Conservation (phyloP, 2,113 vertebrate genomes). For the Chlorodrepanis virens region DNA sequence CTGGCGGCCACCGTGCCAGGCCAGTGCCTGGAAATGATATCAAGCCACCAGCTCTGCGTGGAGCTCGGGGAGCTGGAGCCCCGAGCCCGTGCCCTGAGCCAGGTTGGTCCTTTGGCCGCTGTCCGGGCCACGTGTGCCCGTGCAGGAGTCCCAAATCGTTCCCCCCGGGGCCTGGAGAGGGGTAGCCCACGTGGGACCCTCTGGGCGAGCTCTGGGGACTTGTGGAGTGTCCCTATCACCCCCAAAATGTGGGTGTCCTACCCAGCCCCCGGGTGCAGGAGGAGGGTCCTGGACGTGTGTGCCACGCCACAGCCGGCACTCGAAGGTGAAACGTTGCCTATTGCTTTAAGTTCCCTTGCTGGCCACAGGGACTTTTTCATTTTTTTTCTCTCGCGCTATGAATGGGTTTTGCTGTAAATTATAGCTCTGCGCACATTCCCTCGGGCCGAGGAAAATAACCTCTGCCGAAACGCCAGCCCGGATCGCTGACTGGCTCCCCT, state of each 20-base stretch:
- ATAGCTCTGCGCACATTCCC: constrained; percentile 71
- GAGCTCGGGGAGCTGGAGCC: not conserved
- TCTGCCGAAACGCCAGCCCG: constrained; percentile 69
- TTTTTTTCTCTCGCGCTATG: constrained; percentile 42
- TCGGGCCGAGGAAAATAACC: constrained; percentile 77
- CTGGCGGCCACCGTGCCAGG: fast-evolving
- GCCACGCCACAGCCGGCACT: fast-evolving
- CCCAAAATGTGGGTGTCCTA: fast-evolving
- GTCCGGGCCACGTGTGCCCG: fast-evolving
- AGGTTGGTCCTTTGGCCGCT: fast-evolving
- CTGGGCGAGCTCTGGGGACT: fast-evolving
- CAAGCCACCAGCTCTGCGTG: not conserved
- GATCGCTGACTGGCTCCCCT: constrained; percentile 75
- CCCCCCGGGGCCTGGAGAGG: fast-evolving
- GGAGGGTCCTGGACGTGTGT: fast-evolving
- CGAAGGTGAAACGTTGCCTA: not conserved
- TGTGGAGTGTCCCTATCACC: fast-evolving
- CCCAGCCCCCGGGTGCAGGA: fast-evolving
- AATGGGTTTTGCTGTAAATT: constrained; percentile 80
- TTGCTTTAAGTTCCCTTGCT: constrained; percentile 47
- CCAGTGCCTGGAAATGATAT: constrained; percentile 11
- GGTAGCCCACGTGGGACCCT: fast-evolving
- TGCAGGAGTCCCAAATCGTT: not conserved
- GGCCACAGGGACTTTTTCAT: not conserved
- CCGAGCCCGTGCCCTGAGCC: fast-evolving